These are phyloP conservation scores for Drosophila obscura DNA, from an alignment of 1,140 invertebrate genomes.

Conservation along the genomic window DNA sequence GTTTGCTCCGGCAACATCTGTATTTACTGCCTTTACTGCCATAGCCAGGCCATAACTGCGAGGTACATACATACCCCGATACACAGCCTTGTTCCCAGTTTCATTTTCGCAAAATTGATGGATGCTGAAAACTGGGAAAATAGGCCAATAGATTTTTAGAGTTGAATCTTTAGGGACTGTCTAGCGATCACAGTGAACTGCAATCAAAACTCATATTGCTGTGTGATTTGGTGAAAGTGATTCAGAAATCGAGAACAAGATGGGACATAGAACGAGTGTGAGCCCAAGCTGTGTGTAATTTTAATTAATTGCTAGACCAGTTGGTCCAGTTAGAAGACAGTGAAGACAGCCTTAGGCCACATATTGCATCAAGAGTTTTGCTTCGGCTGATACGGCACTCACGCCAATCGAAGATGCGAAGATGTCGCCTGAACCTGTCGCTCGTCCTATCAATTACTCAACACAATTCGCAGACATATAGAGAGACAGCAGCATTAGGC, in stretches of 20 bases:
- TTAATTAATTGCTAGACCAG: slow-evolving; percentile 63
- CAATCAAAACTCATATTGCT: no score
- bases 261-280: neutral
- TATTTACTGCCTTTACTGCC: slow-evolving; percentile 36
- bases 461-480: slow-evolving; percentile 23
- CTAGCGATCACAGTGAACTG: no score
- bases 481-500: slow-evolving; percentile 26
- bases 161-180: no score
- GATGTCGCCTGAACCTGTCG: slow-evolving; percentile 38
- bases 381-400: neutral
- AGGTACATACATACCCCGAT: neutral
- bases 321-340: slow-evolving; percentile 27
- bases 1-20: slow-evolving; percentile 44
- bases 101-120: no score
- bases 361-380: slow-evolving; percentile 37
- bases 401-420: slow-evolving; percentile 55
- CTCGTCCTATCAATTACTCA: slow-evolving; percentile 66
- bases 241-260: no score
- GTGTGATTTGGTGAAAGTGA: no score
- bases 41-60: neutral
- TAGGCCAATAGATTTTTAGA: no score
- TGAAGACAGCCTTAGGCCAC: slow-evolving; percentile 14
- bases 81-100: neutral
- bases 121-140: no score
- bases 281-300: slow-evolving; percentile 50